Percentiles rank a stretch among this genome's conserved stretches.
Conservation (phyloP, 2,113 vertebrate species). For the Nerophis ophidion region DNA sequence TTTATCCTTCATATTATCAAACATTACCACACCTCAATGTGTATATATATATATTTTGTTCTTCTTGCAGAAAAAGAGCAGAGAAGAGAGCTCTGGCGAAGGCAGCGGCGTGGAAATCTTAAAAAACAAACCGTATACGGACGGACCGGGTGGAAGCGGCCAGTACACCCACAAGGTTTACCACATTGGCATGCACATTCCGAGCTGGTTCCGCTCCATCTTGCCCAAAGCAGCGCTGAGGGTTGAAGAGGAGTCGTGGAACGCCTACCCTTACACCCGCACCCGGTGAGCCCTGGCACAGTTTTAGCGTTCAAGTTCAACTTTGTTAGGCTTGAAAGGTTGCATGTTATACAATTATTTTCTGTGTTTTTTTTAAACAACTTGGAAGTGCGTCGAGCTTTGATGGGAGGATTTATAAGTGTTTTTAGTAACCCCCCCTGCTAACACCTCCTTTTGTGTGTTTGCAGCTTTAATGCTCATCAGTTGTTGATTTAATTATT, state of each 20-base stretch:
- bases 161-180: slow-evolving; percentile 97
- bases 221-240: slow-evolving; percentile 91
- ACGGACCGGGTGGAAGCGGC: slow-evolving; percentile 85
- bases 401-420: too few species aligned
- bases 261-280: slow-evolving; percentile 92
- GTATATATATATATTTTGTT: background rate
- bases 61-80: slow-evolving; percentile 85
- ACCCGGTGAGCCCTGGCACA: slow-evolving; percentile 75
- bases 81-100: slow-evolving; percentile 89
- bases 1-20: too few species aligned
- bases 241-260: slow-evolving; percentile 96
- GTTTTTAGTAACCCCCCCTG: too few species aligned
- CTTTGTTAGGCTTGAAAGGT: too few species aligned
- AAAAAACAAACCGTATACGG: slow-evolving; percentile 89
- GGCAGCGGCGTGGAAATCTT: slow-evolving; percentile 94
- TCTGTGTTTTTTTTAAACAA: too few species aligned
- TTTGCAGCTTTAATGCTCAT: too few species aligned
- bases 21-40: too few species aligned
- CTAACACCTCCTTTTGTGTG: too few species aligned
- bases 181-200: slow-evolving; percentile 97
- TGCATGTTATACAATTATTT: too few species aligned
- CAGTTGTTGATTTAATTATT: too few species aligned
- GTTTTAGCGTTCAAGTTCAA: too few species aligned
- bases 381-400: too few species aligned
- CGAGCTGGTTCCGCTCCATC: slow-evolving; percentile 94